Conservation (phyloP, 2,113 vertebrate species). For the Genyomyrus donnyi region DNA sequence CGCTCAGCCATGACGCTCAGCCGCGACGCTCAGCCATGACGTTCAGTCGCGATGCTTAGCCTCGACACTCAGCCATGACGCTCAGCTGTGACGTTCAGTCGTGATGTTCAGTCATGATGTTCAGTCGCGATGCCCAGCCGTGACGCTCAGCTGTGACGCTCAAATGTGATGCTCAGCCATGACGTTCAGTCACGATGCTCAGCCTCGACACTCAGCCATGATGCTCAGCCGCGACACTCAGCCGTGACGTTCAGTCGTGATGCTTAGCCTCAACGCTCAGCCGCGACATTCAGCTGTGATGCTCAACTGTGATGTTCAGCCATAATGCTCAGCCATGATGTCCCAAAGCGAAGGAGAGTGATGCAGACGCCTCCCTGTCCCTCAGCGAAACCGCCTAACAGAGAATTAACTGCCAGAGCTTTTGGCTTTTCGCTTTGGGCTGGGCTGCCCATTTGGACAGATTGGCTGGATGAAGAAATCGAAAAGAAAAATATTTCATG, state of each 20-base stretch:
- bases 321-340: not conserved
- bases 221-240: not conserved
- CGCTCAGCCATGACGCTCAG: not conserved
- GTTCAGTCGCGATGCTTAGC: too few relatives aligned
- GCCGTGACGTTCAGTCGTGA: accelerated
- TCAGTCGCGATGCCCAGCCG: not conserved
- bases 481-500: not conserved
- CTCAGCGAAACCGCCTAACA: not conserved
- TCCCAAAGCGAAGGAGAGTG: not conserved
- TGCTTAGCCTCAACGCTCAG: not conserved
- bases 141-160: too few relatives aligned
- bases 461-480: not conserved
- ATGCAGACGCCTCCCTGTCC: not conserved
- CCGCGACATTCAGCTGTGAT: not conserved
- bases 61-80: not conserved
- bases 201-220: not conserved
- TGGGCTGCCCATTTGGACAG: not conserved
- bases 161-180: not conserved
- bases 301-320: not conserved
- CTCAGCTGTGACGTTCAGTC: not conserved
- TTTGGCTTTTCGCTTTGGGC: not conserved
- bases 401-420: not conserved
- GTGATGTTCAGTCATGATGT: too few relatives aligned
- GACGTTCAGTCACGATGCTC: not conserved
- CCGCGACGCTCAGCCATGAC: not conserved